phyloP scores from a whole-genome alignment of 37 sponge, comb jelly and placozoan species.

The Chondrosia reniformis region DNA sequence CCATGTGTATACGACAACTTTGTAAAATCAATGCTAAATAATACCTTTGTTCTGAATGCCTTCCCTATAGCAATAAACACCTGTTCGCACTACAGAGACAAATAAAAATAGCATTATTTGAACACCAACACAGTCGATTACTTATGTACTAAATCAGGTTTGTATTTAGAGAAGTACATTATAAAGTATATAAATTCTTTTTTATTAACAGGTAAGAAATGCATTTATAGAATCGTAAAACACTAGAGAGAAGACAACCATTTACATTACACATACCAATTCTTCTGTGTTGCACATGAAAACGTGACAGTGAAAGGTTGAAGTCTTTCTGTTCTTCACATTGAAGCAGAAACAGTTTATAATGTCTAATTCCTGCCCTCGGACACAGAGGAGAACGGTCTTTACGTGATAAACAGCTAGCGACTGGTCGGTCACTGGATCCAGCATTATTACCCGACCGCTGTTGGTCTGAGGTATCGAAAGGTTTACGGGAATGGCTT shows the following conservation, averaged over 20 bases:
- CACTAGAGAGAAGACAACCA: too few species aligned
- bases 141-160: too few species aligned
- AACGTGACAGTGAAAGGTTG: slow-evolving; percentile 78
- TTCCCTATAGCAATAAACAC: slow-evolving; percentile 65
- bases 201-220: too few species aligned
- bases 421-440: slow-evolving; percentile 44
- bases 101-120: too few species aligned
- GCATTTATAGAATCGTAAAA: too few species aligned
- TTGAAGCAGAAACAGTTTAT: slow-evolving; percentile 79
- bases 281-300: slow-evolving; percentile 42
- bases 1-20: too few species aligned
- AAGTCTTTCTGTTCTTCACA: slow-evolving; percentile 58
- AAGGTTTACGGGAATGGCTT: slow-evolving; percentile 53
- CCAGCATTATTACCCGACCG: slow-evolving; percentile 58
- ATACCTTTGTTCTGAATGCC: slow-evolving; percentile 17
- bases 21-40: too few species aligned
- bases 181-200: too few species aligned
- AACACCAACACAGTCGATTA: too few species aligned
- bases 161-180: too few species aligned
- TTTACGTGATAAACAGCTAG: slow-evolving; percentile 46
- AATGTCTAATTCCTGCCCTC: slow-evolving; percentile 51
- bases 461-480: slow-evolving; percentile 53
- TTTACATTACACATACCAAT: slow-evolving; percentile 43
- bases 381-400: slow-evolving; percentile 77
- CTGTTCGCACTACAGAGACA: slow-evolving; percentile 51